phyloP scores from a whole-genome alignment of 2,113 vertebrate species.

The Chlorocebus sabaeus region DNA sequence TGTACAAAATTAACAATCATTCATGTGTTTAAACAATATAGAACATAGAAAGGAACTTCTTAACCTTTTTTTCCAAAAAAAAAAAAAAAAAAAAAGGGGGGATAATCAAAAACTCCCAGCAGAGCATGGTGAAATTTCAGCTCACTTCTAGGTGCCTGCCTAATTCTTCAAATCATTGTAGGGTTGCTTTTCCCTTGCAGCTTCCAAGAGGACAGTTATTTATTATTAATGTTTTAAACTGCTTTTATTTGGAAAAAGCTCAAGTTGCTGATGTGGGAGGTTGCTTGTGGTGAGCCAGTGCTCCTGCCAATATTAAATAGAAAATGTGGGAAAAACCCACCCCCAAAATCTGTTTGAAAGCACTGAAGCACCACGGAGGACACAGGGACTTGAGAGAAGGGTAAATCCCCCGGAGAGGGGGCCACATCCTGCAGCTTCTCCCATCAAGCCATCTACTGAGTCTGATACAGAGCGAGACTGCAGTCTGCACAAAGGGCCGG shows the following conservation, averaged over 20 bases:
- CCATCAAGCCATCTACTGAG: fast-evolving
- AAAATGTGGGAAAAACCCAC: neutral
- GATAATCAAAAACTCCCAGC: too few relatives aligned
- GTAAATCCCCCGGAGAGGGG: fast-evolving
- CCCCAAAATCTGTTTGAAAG: neutral
- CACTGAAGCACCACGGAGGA: neutral
- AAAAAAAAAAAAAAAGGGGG: neutral
- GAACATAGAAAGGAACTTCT: too few relatives aligned
- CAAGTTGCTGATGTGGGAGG: too few relatives aligned
- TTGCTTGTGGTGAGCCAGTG: neutral
- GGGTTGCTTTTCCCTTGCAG: too few relatives aligned
- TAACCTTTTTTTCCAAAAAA: neutral
- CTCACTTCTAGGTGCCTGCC: too few relatives aligned
- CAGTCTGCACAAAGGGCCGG: fast-evolving
- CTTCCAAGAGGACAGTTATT: too few relatives aligned
- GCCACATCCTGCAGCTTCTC: fast-evolving
- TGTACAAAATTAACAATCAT: too few relatives aligned
- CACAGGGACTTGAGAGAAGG: fast-evolving
- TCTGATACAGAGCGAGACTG: neutral
- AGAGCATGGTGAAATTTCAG: too few relatives aligned
- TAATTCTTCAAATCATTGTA: too few relatives aligned
- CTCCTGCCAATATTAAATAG: neutral
- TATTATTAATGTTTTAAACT: too few relatives aligned
- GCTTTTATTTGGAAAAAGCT: too few relatives aligned
- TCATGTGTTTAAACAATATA: too few relatives aligned